A percentile compares a stretch with the other conserved stretches of the same genome.
Evolutionary conservation across 2,888 invertebrate species (phyloP).

Genomic region (Drosophila austrosaltans): DNA sequence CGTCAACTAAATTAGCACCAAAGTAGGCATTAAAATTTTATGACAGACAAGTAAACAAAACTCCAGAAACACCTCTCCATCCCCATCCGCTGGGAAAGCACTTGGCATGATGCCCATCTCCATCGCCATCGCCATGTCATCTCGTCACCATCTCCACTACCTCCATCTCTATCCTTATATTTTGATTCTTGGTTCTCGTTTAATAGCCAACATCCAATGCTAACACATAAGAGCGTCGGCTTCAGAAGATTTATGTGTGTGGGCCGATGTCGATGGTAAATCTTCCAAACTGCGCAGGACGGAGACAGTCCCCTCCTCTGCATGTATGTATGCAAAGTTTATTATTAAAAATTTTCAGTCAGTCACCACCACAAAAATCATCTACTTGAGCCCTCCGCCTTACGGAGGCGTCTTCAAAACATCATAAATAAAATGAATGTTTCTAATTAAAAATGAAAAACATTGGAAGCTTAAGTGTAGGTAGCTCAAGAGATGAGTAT

Average conservation of each 20-base stretch:
- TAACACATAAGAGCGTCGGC: constrained; percentile 46
- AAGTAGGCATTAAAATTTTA: constrained; percentile 80
- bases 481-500: neutral
- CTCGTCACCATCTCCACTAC: constrained; percentile 10
- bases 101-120: constrained; percentile 40
- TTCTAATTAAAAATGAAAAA: constrained; percentile 65
- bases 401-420: constrained; percentile 35
- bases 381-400: constrained; percentile 15
- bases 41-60: constrained; percentile 72
- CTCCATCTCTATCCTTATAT: constrained; percentile 44
- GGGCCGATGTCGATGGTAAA: constrained; percentile 54
- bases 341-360: constrained; percentile 45
- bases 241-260: constrained; percentile 66
- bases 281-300: constrained; percentile 48
- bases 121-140: neutral
- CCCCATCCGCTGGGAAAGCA: constrained; percentile 45
- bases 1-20: constrained; percentile 79
- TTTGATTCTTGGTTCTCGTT: constrained; percentile 73
- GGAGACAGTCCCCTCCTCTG: constrained; percentile 40
- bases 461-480: constrained; percentile 16
- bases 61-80: constrained; percentile 1
- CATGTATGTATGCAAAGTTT: constrained; percentile 61
- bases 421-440: constrained; percentile 62
- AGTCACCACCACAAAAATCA: constrained; percentile 20
- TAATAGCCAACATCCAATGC: constrained; percentile 64